Evolutionary conservation across 1,140 invertebrate genomes (phyloP), one percentile per base, ranked within the genome.

Genomic region (Aleiodes sp.): DNA sequence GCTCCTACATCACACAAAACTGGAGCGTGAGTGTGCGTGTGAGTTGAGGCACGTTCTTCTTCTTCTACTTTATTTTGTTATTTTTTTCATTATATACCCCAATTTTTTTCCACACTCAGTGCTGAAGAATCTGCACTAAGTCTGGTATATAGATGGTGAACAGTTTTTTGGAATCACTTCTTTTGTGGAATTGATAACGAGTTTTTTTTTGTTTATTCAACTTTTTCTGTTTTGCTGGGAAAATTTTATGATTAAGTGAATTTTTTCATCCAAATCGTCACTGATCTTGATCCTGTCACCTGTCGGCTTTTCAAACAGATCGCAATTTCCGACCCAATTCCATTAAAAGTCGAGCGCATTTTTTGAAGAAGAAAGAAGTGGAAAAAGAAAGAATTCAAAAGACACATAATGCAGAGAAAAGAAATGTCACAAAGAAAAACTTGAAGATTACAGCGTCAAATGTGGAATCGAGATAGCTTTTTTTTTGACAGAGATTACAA

Each of bases 251-350:
- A n/a, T n/a, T n/a, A n/a, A n/a, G n/a, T n/a, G n/a, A n/a, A n/a
- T n/a, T n/a, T n/a, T 52, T 52, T 4, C 19, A 52, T 52, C 7
- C n/a, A 6, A 52, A 52, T 52, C 46, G 21, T 10, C 46, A n/a
- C n/a, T n/a, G n/a, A n/a, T n/a, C n/a, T n/a, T 52, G 46, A 52
- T 52, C 46, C 46, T 16, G 21, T 52, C 12, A 24, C 46, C 46
- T 52, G 46, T 52, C 46, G 16, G 46, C 46, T 52, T 52, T 52
- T 52, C 46, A 52, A 52, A 52, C n/a, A 8, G 1, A 2, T 26
- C 46, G 46, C 46, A 52, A 52, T 52, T 52, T 52, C 19, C 46
- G 46, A 52, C 46, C 46, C 46, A 52, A 52, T 52, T 52, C 46
- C 46, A 52, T 52, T 10, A 52, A 52, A 52, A 52, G 46, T 52